Percentiles rank a stretch among this genome's conserved stretches.
phyloP scores from a whole-genome alignment of 2,888 invertebrate genomes.

The Lepidocyrtoides sp. region DNA sequence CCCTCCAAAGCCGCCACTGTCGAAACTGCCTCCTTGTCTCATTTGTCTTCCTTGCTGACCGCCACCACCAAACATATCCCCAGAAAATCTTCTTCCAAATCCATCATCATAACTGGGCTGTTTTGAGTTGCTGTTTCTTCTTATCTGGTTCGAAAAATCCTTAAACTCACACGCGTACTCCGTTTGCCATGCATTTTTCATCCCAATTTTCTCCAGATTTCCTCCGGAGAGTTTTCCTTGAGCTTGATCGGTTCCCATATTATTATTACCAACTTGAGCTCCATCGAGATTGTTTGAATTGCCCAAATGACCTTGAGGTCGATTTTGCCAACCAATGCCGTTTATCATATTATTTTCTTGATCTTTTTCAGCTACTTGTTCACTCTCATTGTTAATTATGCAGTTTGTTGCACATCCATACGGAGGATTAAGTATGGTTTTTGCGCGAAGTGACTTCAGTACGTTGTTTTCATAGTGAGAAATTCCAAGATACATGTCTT shows the following conservation, averaged over 20 bases:
- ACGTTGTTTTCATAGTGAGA: neutral
- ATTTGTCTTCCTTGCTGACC: slow-evolving; percentile 8
- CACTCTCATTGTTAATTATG: neutral
- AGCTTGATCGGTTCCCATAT: neutral
- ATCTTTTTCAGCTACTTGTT: neutral
- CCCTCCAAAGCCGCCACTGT: neutral
- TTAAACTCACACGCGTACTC: slow-evolving; percentile 3
- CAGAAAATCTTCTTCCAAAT: neutral
- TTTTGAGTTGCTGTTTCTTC: neutral
- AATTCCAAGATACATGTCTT: slow-evolving; percentile 47
- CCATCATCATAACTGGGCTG: slow-evolving; percentile 18
- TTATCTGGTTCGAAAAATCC: neutral
- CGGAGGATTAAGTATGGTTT: neutral
- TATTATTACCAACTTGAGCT: neutral
- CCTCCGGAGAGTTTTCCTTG: neutral
- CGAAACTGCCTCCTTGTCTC: neutral
- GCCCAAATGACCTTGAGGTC: slow-evolving; percentile 11
- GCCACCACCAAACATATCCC: slow-evolving; percentile 22
- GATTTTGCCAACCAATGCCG: neutral
- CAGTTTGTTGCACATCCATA: neutral
- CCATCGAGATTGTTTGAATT: neutral
- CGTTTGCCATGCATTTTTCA: neutral
- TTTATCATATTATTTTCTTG: neutral
- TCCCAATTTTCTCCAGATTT: neutral
- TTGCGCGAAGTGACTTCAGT: neutral